Evolutionary conservation across 2,888 invertebrate genomes (phyloP).

Genomic region (Drosophila stalkeri): DNA sequence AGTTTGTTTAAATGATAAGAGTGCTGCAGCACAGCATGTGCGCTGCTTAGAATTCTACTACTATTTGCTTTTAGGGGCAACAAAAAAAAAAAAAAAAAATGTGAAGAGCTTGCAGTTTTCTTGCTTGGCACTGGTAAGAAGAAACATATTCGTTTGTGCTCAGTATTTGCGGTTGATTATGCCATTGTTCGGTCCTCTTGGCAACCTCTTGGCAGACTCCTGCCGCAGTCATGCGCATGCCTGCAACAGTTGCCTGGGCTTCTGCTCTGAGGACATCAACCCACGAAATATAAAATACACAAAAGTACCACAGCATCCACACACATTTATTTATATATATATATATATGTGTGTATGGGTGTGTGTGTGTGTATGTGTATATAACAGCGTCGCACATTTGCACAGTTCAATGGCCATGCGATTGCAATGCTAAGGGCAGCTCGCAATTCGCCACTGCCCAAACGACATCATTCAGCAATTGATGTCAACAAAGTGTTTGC

Average conservation of each 20-base stretch:
- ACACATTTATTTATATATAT: background rate
- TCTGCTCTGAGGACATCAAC: conserved; percentile 15
- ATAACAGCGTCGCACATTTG: conserved; percentile 44
- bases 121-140: conserved; percentile 3
- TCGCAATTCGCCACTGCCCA: conserved; percentile 31
- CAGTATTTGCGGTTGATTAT: conserved; percentile 37
- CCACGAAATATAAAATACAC: conserved; percentile 7
- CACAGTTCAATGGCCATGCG: conserved; percentile 76
- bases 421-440: conserved; percentile 53
- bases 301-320: conserved; percentile 14
- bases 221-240: conserved; percentile 60
- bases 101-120: conserved; percentile 61
- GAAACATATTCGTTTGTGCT: conserved; percentile 20
- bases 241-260: conserved; percentile 52
- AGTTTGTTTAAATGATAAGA: conserved; percentile 58
- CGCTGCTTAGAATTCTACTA: conserved; percentile 28
- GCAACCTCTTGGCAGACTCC: conserved; percentile 32
- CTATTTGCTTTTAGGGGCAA: conserved; percentile 23
- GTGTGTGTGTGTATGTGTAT: background rate
- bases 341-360: conserved; percentile 17
- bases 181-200: conserved; percentile 46
- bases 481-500: conserved; percentile 44
- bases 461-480: conserved; percentile 36
- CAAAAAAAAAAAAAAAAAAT: conserved; percentile 31
- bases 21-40: conserved; percentile 26